Base-by-base conservation (phyloP, 2,797 vertebrate genomes). In the Cuculus canorus region DNA sequence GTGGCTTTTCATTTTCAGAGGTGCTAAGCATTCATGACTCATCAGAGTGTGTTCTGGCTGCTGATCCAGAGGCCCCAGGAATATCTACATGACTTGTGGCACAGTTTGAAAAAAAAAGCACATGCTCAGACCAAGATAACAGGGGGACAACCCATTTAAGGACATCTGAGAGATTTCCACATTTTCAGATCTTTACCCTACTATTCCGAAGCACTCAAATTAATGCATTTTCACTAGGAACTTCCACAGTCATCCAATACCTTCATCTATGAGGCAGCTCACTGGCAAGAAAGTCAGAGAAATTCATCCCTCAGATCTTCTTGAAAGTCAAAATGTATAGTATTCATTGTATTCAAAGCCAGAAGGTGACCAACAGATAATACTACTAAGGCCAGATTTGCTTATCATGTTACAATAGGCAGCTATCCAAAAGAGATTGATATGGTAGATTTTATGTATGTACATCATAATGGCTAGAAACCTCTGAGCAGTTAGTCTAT, bases 1-100 rank as follows among this genome's bases (percentile, higher is more conserved):
- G 39, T 57, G 73, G n/a, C 13, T 86, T 96, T 92, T 94, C 23
- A 77, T 86, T 94, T 92, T 85, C 75, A 79, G 75, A 91, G 22
- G 47, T 60, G 35, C 14, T 90, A 88, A 92, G 43, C 32, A 30
- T 16, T 88, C 2, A 0, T 78, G 56, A 75, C 22, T 88, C 65
- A 75, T 78, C 16, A 33, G 54, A 90, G 45, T 50, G 5, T 32
- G 9, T n/a, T 69, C 65, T 75, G 17, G 9, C 22, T 75, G 65
- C 30, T 5, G 4, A 81, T 3, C 9, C 7, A 19, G 37, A 56
- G 9, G 30, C 22, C 66, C 18, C 28, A 53, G 52, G 75, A 85
- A 57, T 82, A 79, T 76, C 50, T 86, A 16, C 19, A 28, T 50
- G 17, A 60, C 24, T 64, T 57, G 41, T 77, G 28, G 30, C 19